phyloP scores from a whole-genome alignment of 2,113 vertebrate genomes.

The Acrocephalus arundinaceus region DNA sequence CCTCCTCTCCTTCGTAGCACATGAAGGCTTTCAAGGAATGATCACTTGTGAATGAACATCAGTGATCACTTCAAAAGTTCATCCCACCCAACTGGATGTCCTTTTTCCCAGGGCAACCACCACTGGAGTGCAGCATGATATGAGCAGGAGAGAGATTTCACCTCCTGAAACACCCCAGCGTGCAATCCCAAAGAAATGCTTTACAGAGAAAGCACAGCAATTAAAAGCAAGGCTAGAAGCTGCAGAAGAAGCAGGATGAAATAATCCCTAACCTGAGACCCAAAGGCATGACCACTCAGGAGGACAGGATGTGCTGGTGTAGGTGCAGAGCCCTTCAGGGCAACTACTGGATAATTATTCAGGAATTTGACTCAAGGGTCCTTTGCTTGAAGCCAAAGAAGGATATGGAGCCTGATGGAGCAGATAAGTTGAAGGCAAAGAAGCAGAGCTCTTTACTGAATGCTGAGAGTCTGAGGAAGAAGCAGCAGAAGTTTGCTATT shows the following conservation, averaged over 20 bases:
- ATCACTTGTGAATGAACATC: accelerated
- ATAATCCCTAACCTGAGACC: background rate
- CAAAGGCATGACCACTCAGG: background rate
- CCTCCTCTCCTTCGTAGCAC: background rate
- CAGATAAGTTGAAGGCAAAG: background rate
- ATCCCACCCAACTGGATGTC: background rate
- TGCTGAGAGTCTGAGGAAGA: background rate
- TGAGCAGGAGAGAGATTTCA: background rate
- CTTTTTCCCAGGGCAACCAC: background rate
- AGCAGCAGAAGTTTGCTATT: background rate
- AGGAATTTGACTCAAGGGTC: background rate
- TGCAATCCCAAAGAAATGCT: background rate
- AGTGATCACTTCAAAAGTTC: background rate
- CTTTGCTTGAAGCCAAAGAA: background rate
- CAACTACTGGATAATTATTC: background rate
- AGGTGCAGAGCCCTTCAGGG: background rate
- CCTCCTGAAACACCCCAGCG: background rate
- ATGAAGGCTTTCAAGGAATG: background rate
- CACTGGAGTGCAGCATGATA: background rate
- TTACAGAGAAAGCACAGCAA: background rate
- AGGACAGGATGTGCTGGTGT: background rate
- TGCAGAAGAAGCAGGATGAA: background rate
- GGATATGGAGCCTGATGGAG: background rate
- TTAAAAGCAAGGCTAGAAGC: background rate
- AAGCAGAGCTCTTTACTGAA: background rate